phyloP scores from a whole-genome alignment of 2,113 vertebrate species.

The Megalops atlanticus region DNA sequence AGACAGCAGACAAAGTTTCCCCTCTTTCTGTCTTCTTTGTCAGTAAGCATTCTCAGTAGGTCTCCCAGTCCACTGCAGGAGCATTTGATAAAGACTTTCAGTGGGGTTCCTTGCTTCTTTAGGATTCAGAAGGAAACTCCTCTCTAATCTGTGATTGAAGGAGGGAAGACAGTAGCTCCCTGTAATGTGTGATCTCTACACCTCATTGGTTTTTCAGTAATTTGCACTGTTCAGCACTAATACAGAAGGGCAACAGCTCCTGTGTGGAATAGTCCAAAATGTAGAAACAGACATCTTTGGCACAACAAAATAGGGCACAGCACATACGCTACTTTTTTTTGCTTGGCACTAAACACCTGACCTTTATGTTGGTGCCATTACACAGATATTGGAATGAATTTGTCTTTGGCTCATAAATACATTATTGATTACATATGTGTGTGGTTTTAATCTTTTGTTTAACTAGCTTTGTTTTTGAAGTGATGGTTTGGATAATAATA shows the following conservation, averaged over 20 bases:
- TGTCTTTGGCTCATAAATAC: no score
- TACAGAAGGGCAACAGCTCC: not conserved
- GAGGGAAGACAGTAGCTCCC: conserved; percentile 47
- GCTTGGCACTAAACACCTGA: no score
- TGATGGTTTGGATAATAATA: no score
- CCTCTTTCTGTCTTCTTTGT: conserved; percentile 46
- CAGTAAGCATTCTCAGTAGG: conserved; percentile 41
- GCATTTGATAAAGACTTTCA: conserved; percentile 60
- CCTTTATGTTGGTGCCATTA: no score
- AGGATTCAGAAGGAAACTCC: conserved; percentile 49
- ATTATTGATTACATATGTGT: no score
- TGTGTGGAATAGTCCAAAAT: not conserved
- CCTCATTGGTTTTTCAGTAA: not conserved
- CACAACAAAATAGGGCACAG: no score
- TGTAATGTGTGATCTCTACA: conserved; percentile 31
- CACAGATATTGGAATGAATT: no score
- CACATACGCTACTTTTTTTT: no score
- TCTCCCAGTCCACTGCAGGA: conserved; percentile 39
- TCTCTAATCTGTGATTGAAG: conserved; percentile 49
- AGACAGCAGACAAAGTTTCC: conserved; percentile 38
- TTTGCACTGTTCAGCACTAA: not conserved
- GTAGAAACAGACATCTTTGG: no score
- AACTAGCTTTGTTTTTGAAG: no score
- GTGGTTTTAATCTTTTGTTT: no score
- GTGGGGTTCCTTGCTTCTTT: conserved; percentile 61